phyloP scores from a whole-genome alignment of 2,888 invertebrate genomes.

The Spilosoma lubricipeda region DNA sequence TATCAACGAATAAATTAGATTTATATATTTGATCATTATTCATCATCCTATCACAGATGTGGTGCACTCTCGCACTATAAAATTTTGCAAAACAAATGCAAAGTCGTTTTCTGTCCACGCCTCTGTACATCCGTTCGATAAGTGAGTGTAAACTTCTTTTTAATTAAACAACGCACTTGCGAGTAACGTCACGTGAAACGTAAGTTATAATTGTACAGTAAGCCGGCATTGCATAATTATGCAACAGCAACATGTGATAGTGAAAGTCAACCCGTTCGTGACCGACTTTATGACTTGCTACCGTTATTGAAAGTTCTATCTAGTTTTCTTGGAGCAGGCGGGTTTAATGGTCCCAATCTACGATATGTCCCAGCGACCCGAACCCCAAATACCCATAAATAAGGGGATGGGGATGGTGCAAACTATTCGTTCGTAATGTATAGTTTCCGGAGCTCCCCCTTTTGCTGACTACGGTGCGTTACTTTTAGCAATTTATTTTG shows the following conservation, averaged over 20 bases:
- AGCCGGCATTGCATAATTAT: conserved; percentile 38
- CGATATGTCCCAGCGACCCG: conserved; percentile 35
- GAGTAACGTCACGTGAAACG: neutral
- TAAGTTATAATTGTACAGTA: conserved; percentile 30
- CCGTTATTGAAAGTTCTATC: conserved; percentile 42
- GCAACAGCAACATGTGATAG: conserved; percentile 54
- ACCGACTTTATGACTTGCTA: conserved; percentile 52
- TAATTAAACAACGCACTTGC: neutral
- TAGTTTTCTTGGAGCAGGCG: conserved; percentile 46
- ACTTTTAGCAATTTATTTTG: conserved; percentile 8
- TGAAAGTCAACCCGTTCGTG: conserved; percentile 59
- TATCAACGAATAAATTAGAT: too few relatives aligned
- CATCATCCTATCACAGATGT: too few relatives aligned
- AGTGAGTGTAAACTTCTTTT: neutral
- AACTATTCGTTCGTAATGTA: conserved; percentile 48
- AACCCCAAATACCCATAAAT: conserved; percentile 45
- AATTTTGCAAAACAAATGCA: too few relatives aligned
- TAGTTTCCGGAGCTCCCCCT: conserved; percentile 41
- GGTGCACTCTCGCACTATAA: too few relatives aligned
- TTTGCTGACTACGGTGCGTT: conserved; percentile 13
- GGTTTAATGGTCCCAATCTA: conserved; percentile 45
- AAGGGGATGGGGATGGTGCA: conserved; percentile 39
- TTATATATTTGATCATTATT: too few relatives aligned
- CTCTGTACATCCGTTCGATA: too few relatives aligned
- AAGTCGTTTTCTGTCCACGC: too few relatives aligned